phyloP scores from a whole-genome alignment of 2,888 invertebrate species.

The Ferrisia virgata region DNA sequence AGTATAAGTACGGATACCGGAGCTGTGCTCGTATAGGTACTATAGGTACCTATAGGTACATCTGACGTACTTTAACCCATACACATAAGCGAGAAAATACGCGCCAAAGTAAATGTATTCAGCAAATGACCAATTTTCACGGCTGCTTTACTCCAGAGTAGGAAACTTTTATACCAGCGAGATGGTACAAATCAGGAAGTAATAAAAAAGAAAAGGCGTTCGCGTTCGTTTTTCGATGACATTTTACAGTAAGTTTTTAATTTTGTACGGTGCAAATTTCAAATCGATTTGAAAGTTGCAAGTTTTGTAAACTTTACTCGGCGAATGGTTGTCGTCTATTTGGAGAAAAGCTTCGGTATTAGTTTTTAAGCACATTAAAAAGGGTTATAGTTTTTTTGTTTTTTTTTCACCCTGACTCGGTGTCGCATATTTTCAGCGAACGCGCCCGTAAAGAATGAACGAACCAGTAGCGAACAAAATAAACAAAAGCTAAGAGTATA shows the following conservation, averaged over 20 bases:
- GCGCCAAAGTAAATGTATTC: background rate
- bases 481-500: background rate
- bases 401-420: too few relatives aligned
- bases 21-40: too few relatives aligned
- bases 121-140: constrained; percentile 12
- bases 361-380: constrained; percentile 5
- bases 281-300: background rate
- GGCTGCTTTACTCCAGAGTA: background rate
- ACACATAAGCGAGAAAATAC: background rate
- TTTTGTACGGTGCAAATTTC: background rate
- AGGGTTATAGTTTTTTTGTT: background rate
- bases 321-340: background rate
- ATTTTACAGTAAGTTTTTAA: background rate
- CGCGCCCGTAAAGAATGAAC: too few relatives aligned
- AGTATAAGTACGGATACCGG: too few relatives aligned
- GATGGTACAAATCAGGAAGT: constrained; percentile 9
- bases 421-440: background rate
- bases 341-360: background rate
- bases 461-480: background rate
- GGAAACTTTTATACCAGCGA: background rate
- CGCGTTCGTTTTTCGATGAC: background rate
- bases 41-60: too few relatives aligned
- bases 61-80: too few relatives aligned
- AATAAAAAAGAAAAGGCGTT: background rate
- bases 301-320: background rate